Base-by-base conservation (phyloP, 2,797 vertebrate genomes). In the Periophthalmus magnuspinnatus region DNA sequence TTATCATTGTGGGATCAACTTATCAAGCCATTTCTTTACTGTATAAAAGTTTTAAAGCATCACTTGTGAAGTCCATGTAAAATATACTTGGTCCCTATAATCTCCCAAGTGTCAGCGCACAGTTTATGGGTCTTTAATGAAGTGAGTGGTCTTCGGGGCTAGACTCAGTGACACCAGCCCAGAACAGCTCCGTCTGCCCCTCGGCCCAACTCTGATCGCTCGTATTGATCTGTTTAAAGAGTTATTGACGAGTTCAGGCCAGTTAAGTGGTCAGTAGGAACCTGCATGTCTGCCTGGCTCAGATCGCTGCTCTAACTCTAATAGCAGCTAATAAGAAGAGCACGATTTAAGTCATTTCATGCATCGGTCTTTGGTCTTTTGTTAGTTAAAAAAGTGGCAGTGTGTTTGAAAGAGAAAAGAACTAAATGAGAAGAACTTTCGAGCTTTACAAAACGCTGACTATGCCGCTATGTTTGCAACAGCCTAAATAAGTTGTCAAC, bases 151-250 rank as follows among this genome's bases (percentile, higher is more conserved):
- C 85, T 64, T 73, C 68, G 79, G 83, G 68, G 48, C 50, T 71
- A 79, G 60, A 64, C 78, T 60, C 68, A 33, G 77, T 80, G 82
- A 87, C 88, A 83, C 85, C 84, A 80, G 79, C 84, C 55, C 72
- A 72, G 75, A 77, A 77, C 78, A 52, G 81, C 73, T 88, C 90
- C 65, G 89, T 86, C 76, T 65, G 77, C 70, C 81, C 71, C 81
- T 74, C 69, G 16, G 76, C 72, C 82, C 62, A 2, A 73, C 84
- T 77, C 84, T 82, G 83, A 88, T 88, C 77, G 74, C 72, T 62
- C 76, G 77, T 88, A 90, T 86, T 85, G 89, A 89, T 90, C 84
- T 82, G 82, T 85, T 86, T 81, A 90, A 91, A 88, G 88, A 87
- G 84, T 84, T 90, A 89, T 88, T 83, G 86, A 89, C 69, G 74